These are phyloP conservation scores for Conus canariensis DNA, from an alignment of 2,888 invertebrate species.

Conservation along the genomic window DNA sequence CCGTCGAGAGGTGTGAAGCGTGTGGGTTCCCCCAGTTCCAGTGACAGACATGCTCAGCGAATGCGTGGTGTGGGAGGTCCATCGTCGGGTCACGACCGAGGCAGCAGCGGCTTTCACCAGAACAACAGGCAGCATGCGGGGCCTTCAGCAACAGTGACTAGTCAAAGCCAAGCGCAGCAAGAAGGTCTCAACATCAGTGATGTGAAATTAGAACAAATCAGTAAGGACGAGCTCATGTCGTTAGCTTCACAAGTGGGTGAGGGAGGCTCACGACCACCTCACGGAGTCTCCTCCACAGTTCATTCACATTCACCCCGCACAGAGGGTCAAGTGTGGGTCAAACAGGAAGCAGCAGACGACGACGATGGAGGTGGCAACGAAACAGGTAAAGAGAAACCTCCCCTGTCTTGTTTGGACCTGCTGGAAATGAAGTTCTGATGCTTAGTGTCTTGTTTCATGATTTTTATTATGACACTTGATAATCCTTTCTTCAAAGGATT, in stretches of 20 bases:
- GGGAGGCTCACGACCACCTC: not conserved
- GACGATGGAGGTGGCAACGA: constrained; percentile 25
- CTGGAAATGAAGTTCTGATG: too few species aligned
- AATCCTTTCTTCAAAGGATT: too few species aligned
- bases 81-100: not conserved
- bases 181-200: constrained; percentile 26
- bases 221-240: constrained; percentile 34
- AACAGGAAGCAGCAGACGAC: constrained; percentile 35
- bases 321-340: constrained; percentile 30
- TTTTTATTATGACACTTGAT: too few species aligned
- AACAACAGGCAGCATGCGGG: constrained; percentile 33
- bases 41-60: constrained; percentile 14
- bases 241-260: constrained; percentile 39
- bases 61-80: not conserved
- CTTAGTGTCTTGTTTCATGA: too few species aligned
- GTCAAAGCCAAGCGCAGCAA: not conserved
- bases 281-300: not conserved
- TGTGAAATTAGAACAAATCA: constrained; percentile 39
- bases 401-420: too few species aligned
- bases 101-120: constrained; percentile 1
- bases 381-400: constrained; percentile 7
- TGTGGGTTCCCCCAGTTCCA: constrained; percentile 22
- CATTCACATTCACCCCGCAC: constrained; percentile 1
- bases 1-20: constrained; percentile 33
- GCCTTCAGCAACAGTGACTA: constrained; percentile 39